Conservation (phyloP, 2,113 vertebrate species). For the Ibidorhyncha struthersii region DNA sequence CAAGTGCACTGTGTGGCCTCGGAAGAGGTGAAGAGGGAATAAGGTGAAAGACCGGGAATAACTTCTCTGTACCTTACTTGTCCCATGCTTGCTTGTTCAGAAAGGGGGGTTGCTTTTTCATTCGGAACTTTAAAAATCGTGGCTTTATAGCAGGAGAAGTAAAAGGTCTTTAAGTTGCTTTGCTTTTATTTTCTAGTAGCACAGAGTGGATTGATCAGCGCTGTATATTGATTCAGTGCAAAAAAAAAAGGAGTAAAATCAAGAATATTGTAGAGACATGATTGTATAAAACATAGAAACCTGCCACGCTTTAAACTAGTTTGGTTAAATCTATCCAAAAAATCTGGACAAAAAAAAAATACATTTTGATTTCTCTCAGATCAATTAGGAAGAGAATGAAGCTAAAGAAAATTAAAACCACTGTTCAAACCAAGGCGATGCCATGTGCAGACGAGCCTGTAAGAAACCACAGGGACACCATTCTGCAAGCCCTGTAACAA, state of each 20-base stretch:
- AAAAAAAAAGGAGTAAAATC: neutral
- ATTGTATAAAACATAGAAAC: neutral
- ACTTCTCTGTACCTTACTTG: neutral
- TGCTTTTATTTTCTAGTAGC: neutral
- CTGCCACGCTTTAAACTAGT: neutral
- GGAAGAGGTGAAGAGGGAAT: neutral
- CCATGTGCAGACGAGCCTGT: too few species aligned
- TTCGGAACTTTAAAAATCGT: neutral
- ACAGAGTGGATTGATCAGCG: neutral
- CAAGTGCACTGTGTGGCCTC: neutral
- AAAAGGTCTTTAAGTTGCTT: neutral
- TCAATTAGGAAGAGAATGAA: neutral
- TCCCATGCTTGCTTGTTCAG: neutral
- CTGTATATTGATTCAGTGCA: neutral
- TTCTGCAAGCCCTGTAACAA: neutral
- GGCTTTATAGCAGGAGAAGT: neutral
- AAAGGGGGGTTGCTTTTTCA: neutral
- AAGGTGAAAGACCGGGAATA: neutral
- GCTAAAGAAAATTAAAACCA: neutral
- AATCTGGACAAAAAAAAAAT: neutral
- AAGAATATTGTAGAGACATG: neutral
- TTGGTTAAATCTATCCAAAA: neutral
- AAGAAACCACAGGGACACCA: neutral
- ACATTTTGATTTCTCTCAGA: neutral
- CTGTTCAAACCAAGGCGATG: neutral